phyloP scores from a whole-genome alignment of 1,140 invertebrate genomes.

The Formica selysi region DNA sequence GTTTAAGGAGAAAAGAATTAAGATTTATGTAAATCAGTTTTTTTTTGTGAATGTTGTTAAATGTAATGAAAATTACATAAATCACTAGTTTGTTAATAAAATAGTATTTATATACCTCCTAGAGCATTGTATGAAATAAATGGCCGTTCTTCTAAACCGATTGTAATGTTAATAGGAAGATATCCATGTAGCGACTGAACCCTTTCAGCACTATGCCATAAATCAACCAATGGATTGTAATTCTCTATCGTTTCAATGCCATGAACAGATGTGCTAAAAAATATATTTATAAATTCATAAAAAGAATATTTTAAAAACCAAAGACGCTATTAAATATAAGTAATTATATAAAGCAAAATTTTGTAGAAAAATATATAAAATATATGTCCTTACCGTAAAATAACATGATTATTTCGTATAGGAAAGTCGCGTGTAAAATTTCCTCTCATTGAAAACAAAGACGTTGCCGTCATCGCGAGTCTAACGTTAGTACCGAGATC shows the following conservation, averaged over 20 bases:
- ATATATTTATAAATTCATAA: constrained; percentile 21
- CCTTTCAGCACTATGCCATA: constrained; percentile 88
- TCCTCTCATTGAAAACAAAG: constrained; percentile 87
- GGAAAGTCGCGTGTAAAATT: constrained; percentile 86
- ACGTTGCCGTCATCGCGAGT: constrained; percentile 85
- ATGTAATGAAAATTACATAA: not conserved
- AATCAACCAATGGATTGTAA: constrained; percentile 88
- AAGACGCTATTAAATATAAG: not conserved
- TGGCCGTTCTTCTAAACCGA: constrained; percentile 81
- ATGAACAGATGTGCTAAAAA: constrained; percentile 87
- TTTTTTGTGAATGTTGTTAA: not conserved
- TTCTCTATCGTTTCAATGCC: constrained; percentile 87
- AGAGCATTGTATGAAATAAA: constrained; percentile 83
- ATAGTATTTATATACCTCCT: constrained; percentile 73
- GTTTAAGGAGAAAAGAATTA: not conserved
- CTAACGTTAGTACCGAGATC: constrained; percentile 87
- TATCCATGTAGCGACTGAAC: constrained; percentile 88
- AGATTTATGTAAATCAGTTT: not conserved
- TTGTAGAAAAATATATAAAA: constrained; percentile 35
- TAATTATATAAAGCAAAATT: constrained; percentile 1
- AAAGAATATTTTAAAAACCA: constrained; percentile 9
- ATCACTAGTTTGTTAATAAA: constrained; percentile 13
- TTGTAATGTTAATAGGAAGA: constrained; percentile 86
- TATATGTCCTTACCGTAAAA: constrained; percentile 84
- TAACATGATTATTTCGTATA: constrained; percentile 87